phyloP scores from a whole-genome alignment of 2,888 invertebrate genomes.

The Apamea anceps region DNA sequence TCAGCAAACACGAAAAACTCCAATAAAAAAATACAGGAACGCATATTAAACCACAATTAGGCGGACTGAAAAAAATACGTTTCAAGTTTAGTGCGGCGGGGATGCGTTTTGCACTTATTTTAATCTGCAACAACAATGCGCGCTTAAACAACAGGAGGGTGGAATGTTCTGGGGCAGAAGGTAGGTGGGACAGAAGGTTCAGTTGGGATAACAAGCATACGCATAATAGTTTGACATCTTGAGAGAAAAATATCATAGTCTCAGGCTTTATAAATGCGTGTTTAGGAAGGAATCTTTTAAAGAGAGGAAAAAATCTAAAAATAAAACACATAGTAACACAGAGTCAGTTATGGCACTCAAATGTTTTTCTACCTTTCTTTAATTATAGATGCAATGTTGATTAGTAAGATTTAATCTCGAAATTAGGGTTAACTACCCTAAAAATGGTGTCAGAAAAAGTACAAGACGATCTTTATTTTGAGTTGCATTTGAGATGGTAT shows the following conservation, averaged over 20 bases:
- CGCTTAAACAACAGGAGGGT: slow-evolving; percentile 65
- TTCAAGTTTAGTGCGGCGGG: slow-evolving; percentile 60
- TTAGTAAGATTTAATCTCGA: neutral
- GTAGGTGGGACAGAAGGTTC: slow-evolving; percentile 21
- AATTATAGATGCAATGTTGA: neutral
- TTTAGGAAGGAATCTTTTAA: neutral
- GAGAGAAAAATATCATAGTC: neutral
- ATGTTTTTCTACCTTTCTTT: neutral
- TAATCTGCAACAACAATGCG: slow-evolving; percentile 65
- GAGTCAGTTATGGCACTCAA: too few relatives aligned
- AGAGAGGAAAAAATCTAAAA: neutral
- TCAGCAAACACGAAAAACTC: neutral
- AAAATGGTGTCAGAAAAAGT: too few relatives aligned
- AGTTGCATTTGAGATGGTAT: too few relatives aligned
- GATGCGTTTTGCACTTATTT: slow-evolving; percentile 65
- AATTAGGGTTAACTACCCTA: neutral
- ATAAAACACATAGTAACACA: too few relatives aligned
- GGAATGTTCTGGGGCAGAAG: slow-evolving; percentile 26
- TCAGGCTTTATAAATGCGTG: neutral
- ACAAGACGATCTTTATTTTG: too few relatives aligned
- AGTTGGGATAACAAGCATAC: neutral
- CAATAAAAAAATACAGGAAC: slow-evolving; percentile 55
- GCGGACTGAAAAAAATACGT: slow-evolving; percentile 55
- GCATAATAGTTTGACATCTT: neutral
- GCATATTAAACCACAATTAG: slow-evolving; percentile 70